These are phyloP conservation scores for Lophius americanus DNA, from an alignment of 2,797 vertebrate genomes.

Conservation along the genomic window DNA sequence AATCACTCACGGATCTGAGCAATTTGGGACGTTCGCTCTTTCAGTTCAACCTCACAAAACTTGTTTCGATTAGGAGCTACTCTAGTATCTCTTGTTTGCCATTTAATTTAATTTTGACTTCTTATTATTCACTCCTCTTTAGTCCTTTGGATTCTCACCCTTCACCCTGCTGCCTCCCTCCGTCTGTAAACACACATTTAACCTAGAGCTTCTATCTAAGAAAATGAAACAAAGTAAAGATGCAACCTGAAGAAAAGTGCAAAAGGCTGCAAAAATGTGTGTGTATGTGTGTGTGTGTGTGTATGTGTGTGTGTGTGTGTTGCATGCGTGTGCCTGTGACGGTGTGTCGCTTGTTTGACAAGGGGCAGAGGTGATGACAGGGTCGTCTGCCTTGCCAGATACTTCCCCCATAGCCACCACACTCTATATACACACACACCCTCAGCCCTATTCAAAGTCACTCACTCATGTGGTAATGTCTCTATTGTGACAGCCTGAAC, in stretches of 20 bases:
- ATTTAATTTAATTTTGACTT: slow-evolving; percentile 24
- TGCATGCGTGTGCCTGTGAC: slow-evolving; percentile 41
- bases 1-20: slow-evolving; percentile 33
- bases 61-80: slow-evolving; percentile 36
- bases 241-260: slow-evolving; percentile 22
- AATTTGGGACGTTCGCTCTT: neutral
- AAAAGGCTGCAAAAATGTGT: slow-evolving; percentile 34
- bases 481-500: slow-evolving; percentile 78
- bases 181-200: slow-evolving; percentile 6
- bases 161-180: slow-evolving; percentile 44
- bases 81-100: slow-evolving; percentile 16
- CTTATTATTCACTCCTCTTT: slow-evolving; percentile 32
- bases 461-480: slow-evolving; percentile 86
- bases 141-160: slow-evolving; percentile 56
- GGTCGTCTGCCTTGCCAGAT: slow-evolving; percentile 77
- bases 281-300: slow-evolving; percentile 34
- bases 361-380: slow-evolving; percentile 77
- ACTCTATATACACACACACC: slow-evolving; percentile 71
- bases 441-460: slow-evolving; percentile 74
- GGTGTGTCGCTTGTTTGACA: slow-evolving; percentile 65
- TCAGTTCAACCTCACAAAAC: slow-evolving; percentile 3
- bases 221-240: slow-evolving; percentile 31
- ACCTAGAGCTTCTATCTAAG: neutral
- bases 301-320: slow-evolving; percentile 38
- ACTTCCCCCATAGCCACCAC: slow-evolving; percentile 58